Conservation (phyloP, 2,113 vertebrate genomes). For the Rhinolophus sinicus region DNA sequence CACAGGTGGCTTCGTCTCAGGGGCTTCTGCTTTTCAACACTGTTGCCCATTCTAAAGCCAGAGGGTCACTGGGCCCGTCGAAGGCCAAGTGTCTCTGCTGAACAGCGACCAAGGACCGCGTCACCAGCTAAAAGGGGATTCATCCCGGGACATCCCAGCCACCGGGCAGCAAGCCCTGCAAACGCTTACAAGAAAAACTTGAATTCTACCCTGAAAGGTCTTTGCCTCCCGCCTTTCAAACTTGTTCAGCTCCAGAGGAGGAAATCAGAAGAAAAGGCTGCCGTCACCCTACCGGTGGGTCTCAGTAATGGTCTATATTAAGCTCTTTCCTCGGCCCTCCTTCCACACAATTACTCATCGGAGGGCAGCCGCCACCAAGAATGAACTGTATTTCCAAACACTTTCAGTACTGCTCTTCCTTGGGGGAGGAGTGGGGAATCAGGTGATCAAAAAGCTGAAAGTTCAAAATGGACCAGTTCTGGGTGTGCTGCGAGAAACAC, state of each 20-base stretch:
- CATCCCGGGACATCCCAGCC: slow-evolving; percentile 38
- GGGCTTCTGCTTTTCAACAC: slow-evolving; percentile 63
- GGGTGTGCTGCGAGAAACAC: background rate
- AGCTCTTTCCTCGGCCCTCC: slow-evolving; percentile 18
- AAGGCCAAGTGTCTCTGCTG: background rate
- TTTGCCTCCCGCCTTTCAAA: slow-evolving; percentile 27
- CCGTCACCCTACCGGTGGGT: background rate
- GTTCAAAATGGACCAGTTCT: background rate
- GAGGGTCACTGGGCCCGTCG: background rate
- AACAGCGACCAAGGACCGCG: background rate
- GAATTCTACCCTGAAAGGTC: background rate
- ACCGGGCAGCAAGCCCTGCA: background rate
- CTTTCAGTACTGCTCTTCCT: background rate
- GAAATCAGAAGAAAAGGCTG: slow-evolving; percentile 65
- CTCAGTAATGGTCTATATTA: slow-evolving; percentile 1
- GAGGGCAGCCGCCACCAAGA: background rate
- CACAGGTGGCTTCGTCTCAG: slow-evolving; percentile 3
- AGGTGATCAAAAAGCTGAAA: background rate
- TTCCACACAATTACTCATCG: background rate
- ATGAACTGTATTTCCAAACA: background rate
- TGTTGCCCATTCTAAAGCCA: slow-evolving; percentile 74
- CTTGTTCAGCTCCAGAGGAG: slow-evolving; percentile 23
- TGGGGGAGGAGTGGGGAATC: background rate
- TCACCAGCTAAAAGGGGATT: background rate
- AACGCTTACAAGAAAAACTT: background rate